phyloP scores from a whole-genome alignment of 2,888 invertebrate genomes.

The Dysmachus trigonus region DNA sequence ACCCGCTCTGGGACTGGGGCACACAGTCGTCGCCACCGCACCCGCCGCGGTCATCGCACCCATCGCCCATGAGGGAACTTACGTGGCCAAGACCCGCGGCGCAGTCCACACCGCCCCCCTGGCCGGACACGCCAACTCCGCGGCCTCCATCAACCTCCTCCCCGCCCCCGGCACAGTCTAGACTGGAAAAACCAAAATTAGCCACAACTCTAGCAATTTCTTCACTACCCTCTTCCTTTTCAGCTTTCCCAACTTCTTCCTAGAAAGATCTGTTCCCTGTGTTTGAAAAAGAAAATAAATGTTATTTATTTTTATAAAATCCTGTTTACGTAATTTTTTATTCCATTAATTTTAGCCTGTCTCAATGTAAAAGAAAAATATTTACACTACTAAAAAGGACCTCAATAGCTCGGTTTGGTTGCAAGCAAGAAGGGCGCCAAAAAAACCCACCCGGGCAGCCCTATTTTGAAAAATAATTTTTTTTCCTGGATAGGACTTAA shows the following conservation, averaged over 20 bases:
- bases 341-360: too few relatives aligned
- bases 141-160: constrained; percentile 61
- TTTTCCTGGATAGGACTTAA: too few relatives aligned
- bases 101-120: constrained; percentile 62
- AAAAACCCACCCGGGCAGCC: too few relatives aligned
- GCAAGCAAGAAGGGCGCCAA: too few relatives aligned
- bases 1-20: constrained; percentile 45
- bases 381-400: too few relatives aligned
- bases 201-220: not conserved
- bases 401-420: too few relatives aligned
- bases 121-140: constrained; percentile 61
- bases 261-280: not conserved
- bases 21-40: constrained; percentile 62
- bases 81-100: constrained; percentile 63
- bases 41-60: constrained; percentile 60
- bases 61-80: constrained; percentile 61
- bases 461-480: too few relatives aligned
- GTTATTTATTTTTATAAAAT: not conserved
- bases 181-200: constrained; percentile 24
- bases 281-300: not conserved
- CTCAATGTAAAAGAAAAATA: too few relatives aligned
- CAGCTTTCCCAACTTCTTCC: not conserved
- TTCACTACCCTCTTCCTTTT: not conserved
- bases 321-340: too few relatives aligned
- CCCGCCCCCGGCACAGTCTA: constrained; percentile 61